Conservation (phyloP, 2,888 invertebrate genomes). For the Aphidius colemani region DNA sequence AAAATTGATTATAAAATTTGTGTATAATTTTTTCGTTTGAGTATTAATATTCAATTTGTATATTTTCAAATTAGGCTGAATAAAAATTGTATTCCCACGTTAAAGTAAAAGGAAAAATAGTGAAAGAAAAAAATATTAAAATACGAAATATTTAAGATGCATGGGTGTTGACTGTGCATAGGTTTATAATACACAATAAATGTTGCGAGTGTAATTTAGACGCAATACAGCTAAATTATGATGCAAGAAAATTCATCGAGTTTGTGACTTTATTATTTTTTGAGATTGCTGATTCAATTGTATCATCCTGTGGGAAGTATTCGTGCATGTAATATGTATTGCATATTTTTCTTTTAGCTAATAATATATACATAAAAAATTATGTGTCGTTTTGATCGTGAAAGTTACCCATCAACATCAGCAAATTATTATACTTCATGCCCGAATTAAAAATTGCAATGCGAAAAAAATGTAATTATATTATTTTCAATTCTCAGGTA, state of each 20-base stretch:
- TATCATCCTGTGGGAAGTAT: conserved; percentile 16
- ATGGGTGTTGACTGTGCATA: neutral
- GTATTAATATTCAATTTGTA: no score
- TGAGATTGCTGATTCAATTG: neutral
- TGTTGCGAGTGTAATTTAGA: conserved; percentile 18
- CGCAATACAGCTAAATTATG: conserved; percentile 19
- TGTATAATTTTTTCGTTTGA: no score
- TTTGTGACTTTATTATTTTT: conserved; percentile 5
- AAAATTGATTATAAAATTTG: no score
- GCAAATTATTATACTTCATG: neutral
- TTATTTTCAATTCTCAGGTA: no score
- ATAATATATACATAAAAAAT: no score
- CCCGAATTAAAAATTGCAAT: no score
- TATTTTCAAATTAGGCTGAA: neutral
- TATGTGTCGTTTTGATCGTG: conserved; percentile 24
- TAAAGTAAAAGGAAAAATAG: neutral
- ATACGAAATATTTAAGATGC: neutral
- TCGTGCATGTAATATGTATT: conserved; percentile 11
- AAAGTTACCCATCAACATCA: conserved; percentile 27
- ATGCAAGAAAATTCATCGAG: conserved; percentile 21
- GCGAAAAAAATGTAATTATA: no score
- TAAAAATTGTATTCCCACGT: conserved; percentile 16
- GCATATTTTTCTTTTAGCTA: no score
- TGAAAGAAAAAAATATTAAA: neutral
- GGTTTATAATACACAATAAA: conserved; percentile 8